Evolutionary conservation across 1,140 invertebrate species (phyloP), one percentile per base, ranked within the genome.

Genomic region (Drosophila elegans): DNA sequence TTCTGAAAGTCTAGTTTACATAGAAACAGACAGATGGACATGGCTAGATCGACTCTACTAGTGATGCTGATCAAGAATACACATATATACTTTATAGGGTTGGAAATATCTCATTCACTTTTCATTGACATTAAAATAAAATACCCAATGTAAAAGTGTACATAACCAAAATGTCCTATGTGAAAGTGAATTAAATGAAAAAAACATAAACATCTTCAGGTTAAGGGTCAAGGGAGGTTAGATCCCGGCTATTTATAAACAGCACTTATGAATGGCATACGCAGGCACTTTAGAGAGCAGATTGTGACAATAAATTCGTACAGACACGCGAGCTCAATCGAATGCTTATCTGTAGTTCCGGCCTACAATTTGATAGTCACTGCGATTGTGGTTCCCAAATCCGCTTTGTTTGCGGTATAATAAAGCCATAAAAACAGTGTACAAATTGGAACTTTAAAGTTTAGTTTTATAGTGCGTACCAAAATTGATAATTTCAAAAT

Each of bases 221-320:
- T 44, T 38, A 66, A 66, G 45, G 61, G 36, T 68, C 64, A 68
- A 68, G 61, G 61, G 38, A 68, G 64, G 46, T 53, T 66, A 66
- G 46, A 39, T 44, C 59, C 3, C 36, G 10, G 45, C 16, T 49
- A 41, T 16, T 44, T 3, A 51, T 48, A 25, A 41, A 44, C 34
- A 62, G 61, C 1, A 27, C 13, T 49, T 29, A 66, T 68, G 29
- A 68, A 66, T 68, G 29, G 60, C 32, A n/a, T n/a, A 27, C 46
- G 46, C 29, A 29, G 16, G 25, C 54, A 64, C 41, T 64, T 25
- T 29, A 64, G 42, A 32, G 42, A 27, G 25, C 29, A 51, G 60
- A 68, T 66, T 52, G 38, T 53, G 48, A 12, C 13, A 53, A 67
- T 52, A 52, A 68, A 68, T 66, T 45, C 25, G 46, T 32, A 53